Base-by-base conservation (phyloP, 2,797 vertebrate genomes). In the Danio aesculapii region DNA sequence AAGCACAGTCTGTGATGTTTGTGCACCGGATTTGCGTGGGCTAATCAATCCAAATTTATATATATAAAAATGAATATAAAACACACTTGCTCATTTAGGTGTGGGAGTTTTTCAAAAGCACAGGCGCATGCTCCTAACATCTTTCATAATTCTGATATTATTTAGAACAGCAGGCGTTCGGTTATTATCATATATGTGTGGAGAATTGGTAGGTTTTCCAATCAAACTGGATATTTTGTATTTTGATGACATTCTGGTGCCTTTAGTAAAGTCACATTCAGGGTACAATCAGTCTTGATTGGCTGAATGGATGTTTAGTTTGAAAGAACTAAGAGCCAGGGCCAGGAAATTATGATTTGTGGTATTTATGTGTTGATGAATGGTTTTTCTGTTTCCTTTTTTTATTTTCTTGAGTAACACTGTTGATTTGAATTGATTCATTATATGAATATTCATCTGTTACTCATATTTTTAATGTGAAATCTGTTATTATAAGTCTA, bases 261-360 rank as follows among this genome's bases (percentile, higher is more conserved):
- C 55, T 59, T 73, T 77, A 47, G 71, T 41, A 13, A 19, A 58
- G 68, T 8, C 70, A 30, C 70, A 75, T 75, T 82, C 59, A 62
- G 57, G 50, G 47, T 55, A 62, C 84, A 85, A 76, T 58, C 57
- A 69, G 72, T 75, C 46, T 10, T 64, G 72, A 81, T 67, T 70
- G 69, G n/a, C 50, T 67, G 41, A 63, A 30, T 30, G 30, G 30
- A 47, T 52, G 8, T 41, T 41, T 11, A n/a, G 16, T 19, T 49
- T 10, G 16, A 46, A 21, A 4, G 5, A 14, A 47, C 71, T 30
- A 30, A 57, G 5, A 13, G 13, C 30, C n/a, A n/a, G 11, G 62
- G 55, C 70, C 53, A 2, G 6, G 41, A 57, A 43, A 71, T 64
- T 10, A 39, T 17, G 50, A 76, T 39, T 66, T 30, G 14, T 74